These are phyloP conservation scores for Erythrocercus mccallii DNA, from an alignment of 2,113 vertebrate genomes.

Conservation along the genomic window DNA sequence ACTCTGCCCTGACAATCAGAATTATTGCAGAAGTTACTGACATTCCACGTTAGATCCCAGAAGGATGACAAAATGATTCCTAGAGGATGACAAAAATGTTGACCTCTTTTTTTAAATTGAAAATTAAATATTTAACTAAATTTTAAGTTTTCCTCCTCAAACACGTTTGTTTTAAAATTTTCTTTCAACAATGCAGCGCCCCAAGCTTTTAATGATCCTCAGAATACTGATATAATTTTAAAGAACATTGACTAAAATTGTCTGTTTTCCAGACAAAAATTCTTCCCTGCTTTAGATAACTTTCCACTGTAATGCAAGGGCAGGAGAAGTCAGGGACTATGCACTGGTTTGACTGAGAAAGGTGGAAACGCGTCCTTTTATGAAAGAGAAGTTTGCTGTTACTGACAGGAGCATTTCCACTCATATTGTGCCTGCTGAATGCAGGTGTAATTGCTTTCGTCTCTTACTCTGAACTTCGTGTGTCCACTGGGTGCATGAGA, in stretches of 20 bases:
- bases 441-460: neutral
- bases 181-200: neutral
- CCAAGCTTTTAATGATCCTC: neutral
- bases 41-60: neutral
- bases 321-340: neutral
- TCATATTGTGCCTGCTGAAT: neutral
- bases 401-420: neutral
- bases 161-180: neutral
- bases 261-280: neutral
- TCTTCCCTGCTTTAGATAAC: neutral
- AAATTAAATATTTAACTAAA: neutral
- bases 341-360: neutral
- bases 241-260: neutral
- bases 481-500: neutral
- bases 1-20: neutral
- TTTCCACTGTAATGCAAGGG: accelerated
- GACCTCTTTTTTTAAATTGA: neutral
- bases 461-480: neutral
- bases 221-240: neutral
- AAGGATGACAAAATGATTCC: neutral
- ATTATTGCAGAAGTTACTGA: neutral
- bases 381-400: neutral
- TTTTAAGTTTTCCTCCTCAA: neutral
- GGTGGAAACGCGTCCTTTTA: neutral
- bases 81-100: neutral